phyloP scores from a whole-genome alignment of 1,140 invertebrate genomes.

The Bombus confusus region DNA sequence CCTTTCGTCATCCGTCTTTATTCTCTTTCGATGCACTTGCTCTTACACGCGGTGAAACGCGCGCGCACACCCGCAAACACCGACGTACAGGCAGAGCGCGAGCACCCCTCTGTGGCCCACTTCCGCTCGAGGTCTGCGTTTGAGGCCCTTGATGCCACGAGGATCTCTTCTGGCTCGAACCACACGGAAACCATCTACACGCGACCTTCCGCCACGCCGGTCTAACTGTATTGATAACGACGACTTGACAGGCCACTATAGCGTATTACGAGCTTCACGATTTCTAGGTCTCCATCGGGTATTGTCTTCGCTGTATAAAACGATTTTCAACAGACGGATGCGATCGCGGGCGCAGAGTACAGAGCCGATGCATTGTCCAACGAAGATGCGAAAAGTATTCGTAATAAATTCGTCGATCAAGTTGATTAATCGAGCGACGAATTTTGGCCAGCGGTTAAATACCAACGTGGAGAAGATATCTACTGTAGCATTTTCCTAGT shows the following conservation, averaged over 20 bases:
- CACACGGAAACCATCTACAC: constrained; percentile 17
- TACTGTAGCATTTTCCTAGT: no score
- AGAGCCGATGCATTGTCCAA: not conserved
- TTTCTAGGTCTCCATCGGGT: not conserved
- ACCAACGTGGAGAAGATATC: no score
- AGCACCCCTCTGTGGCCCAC: constrained; percentile 27
- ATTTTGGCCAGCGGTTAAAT: no score
- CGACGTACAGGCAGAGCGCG: not conserved
- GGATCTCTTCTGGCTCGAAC: constrained; percentile 42
- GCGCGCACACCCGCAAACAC: not conserved
- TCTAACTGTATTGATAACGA: constrained; percentile 32
- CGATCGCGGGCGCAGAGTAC: not conserved
- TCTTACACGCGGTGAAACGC: no score
- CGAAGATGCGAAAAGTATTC: not conserved
- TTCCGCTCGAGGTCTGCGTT: constrained; percentile 45
- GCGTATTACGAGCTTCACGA: constrained; percentile 28
- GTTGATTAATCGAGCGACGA: no score
- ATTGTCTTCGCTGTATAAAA: constrained; percentile 5
- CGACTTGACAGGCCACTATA: constrained; percentile 12
- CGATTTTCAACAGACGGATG: not conserved
- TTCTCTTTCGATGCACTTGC: constrained; percentile 27
- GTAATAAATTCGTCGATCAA: no score
- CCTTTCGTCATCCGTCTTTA: constrained; percentile 25
- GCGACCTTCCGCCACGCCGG: not conserved
- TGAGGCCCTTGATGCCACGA: constrained; percentile 56